Evolutionary conservation across 2,113 vertebrate species (phyloP).

Genomic region (Crotalus horridus): DNA sequence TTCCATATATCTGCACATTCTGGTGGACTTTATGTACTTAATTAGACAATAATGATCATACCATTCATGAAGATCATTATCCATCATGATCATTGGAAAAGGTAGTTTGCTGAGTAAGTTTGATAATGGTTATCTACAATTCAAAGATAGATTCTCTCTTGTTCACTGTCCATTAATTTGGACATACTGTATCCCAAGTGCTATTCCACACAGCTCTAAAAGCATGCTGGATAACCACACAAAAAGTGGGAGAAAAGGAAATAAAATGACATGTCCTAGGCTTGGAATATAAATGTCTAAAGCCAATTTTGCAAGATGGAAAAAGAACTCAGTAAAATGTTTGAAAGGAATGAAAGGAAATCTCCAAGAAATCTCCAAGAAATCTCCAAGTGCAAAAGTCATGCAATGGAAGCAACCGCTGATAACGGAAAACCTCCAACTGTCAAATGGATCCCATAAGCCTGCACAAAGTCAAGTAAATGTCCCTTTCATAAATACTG

Average conservation of each 20-base stretch:
- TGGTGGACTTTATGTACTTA: not conserved
- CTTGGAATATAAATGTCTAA: not conserved
- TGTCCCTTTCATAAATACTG: not conserved
- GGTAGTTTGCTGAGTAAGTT: not conserved
- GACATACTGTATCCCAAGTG: not conserved
- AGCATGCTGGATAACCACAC: not conserved
- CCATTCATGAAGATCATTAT: not conserved
- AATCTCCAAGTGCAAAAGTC: not conserved
- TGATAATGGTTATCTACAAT: not conserved
- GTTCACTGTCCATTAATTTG: not conserved
- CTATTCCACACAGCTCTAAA: not conserved
- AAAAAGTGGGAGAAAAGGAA: not conserved
- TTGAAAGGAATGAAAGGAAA: not conserved
- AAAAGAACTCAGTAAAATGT: not conserved
- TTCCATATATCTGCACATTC: not conserved
- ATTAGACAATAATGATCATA: not conserved
- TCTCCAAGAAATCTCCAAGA: not conserved
- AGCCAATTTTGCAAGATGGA: not conserved
- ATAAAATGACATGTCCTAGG: not conserved
- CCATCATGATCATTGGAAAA: not conserved
- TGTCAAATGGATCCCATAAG: not conserved
- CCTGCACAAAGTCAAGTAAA: not conserved
- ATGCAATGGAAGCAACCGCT: not conserved
- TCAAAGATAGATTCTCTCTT: not conserved
- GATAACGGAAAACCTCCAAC: not conserved